Base-by-base conservation (phyloP, 2,888 invertebrate species). In the Papilio elwesi region DNA sequence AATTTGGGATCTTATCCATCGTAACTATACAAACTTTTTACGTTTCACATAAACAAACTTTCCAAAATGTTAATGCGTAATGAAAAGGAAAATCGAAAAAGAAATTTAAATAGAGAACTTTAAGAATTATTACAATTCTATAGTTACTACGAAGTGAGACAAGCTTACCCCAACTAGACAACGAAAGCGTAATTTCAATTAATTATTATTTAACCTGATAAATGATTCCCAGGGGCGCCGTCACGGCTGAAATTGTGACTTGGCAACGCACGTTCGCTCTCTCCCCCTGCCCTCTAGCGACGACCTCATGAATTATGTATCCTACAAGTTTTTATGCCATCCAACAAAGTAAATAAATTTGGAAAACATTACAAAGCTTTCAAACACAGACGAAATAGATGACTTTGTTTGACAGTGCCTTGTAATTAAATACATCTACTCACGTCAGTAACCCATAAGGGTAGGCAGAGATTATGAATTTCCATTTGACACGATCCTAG, bases 161-260 rank as follows among this genome's bases (percentile, higher is more conserved):
- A 65, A 62, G 51, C 10, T 43, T 49, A 65, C 16, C 73, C 74
- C 82, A 83, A 82, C 80, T 76, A 81, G 80, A 84, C 80, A 79
- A 78, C 87, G 87, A 85, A 87, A 84, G 85, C 81, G 82, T 86
- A 87, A 88, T 88, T 88, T 88, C 84, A 91, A 91, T 91, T 91
- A 91, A 90, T 90, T 89, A 90, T 88, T 83, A 85, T 84, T 85
- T 85, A 85, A 85, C 81, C 82, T 89, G 88, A 91, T 83, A 87
- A 89, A 92, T 88, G 88, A 88, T 85, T 78, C 88, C 80, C 89
- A 78, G 76, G 87, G 86, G 89, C 81, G 85, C 83, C 85, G 83
- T 85, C 83, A 78, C 81, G 76, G 80, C 83, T 84, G 86, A 87
- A 90, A 91, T 88, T 86, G 85, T 81, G 83, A 89, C 87, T 90